Base-by-base conservation (phyloP, 2,888 invertebrate species). In the Drosophila recens region DNA sequence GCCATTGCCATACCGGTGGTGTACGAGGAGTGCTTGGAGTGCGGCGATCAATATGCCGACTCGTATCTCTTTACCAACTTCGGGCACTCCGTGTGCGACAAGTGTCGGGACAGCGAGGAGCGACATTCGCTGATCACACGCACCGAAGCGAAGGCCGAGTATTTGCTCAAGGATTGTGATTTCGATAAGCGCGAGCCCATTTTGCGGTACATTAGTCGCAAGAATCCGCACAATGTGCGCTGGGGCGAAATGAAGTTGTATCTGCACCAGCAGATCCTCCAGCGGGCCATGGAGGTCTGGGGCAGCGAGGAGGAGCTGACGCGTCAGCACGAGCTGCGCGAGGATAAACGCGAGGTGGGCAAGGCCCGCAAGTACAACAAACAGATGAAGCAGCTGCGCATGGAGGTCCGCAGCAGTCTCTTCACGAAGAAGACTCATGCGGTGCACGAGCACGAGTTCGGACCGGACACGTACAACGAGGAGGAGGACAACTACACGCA, bases 181-280 rank as follows among this genome's bases (percentile, higher is more conserved):
- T 94, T 99, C 67, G 98, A 99, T 92, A 94, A 94, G 91, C 94
- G 99, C 57, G 96, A 96, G 90, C 98, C 98, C 17, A 93, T 95
- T 40, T 93, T 99, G 71, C 97, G 96, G 90, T 98, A 94, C 92
- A 95, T 98, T 59, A 94, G 95, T 34, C 95, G 96, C 64, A 98
- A 98, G 93, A 99, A 99, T 94, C 99, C 99, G 13, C 98, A 98
- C 93, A 97, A 98, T 92, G 93, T 95, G 38, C 94, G 95, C 75
- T 98, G 97, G 96, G 97, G 98, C 48, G 97, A 98, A 91, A 99
- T 99, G 99, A 98, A 98, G 90, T 94, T 99, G 13, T 99, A 98
- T 93, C 93, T 99, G 76, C 95, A 96, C 91, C 93, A 95, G 79
- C 98, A 98, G 94, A 96, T 91, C 3, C 72, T 80, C 6, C 69